Conservation (phyloP, 2,888 invertebrate genomes). For the Salpingus planirostris region DNA sequence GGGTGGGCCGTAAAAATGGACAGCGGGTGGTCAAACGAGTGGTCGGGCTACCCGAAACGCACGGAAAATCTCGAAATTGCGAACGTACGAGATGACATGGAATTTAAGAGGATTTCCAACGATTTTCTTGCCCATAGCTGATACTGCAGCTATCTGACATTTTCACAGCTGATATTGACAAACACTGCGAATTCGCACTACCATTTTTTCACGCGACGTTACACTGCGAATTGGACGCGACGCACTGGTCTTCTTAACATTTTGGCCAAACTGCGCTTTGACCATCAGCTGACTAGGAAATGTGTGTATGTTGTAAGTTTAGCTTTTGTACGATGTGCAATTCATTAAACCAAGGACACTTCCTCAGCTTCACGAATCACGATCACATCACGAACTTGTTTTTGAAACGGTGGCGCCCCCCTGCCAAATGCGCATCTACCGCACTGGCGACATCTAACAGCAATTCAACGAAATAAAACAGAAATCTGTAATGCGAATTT, state of each 20-base stretch:
- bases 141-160: conserved; percentile 33
- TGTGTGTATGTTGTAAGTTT: conserved; percentile 25
- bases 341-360: conserved; percentile 26
- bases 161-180: conserved; percentile 37
- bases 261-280: conserved; percentile 28
- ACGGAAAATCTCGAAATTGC: too few species aligned
- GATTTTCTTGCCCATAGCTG: conserved; percentile 27
- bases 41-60: too few species aligned
- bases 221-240: too few species aligned
- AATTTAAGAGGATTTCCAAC: conserved; percentile 27
- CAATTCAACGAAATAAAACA: too few species aligned
- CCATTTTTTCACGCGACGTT: too few species aligned
- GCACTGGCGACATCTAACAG: too few species aligned
- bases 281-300: conserved; percentile 36
- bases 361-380: too few species aligned
- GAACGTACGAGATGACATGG: conserved; percentile 22
- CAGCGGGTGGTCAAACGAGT: too few species aligned
- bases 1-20: too few species aligned
- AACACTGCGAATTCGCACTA: conserved; percentile 21
- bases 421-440: too few species aligned
- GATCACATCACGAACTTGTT: conserved; percentile 7
- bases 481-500: too few species aligned
- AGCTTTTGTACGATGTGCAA: conserved; percentile 18
- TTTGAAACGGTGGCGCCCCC: too few species aligned
- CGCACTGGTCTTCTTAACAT: conserved; percentile 7